Evolutionary conservation across 2,113 vertebrate species (phyloP), one percentile per base, ranked within the genome.

Genomic region (Coregonus clupeaformis): DNA sequence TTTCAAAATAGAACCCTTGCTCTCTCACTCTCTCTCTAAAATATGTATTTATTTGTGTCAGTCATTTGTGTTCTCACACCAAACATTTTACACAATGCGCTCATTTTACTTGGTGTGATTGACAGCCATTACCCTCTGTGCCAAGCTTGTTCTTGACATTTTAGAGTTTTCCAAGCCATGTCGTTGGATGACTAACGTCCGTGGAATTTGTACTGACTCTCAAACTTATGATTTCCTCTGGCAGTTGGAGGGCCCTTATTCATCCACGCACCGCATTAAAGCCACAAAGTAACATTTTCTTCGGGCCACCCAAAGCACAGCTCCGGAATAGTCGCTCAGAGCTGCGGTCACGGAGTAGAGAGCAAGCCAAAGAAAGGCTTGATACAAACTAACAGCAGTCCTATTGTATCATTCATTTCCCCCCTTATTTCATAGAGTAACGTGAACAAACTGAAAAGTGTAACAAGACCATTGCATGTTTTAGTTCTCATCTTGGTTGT

Each of bases 201-300:
- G 59, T 73, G 57, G 74, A 81, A 82, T 78, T 83, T 77, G 29
- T 67, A 73, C 82, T 79, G 81, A 79, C 76, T 85, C 74, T 57
- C 47, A 22, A 30, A 71, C 49, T 70, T 76, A 64, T 73, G 68
- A 77, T 86, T 82, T 83, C 64, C 71, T 65, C 65, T 82, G 82
- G 78, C 82, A 78, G 69, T 74, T 82, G 82, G 72, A 80, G 77
- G 52, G 72, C 64, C 52, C 62, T 57, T 71, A 72, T 77, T 80
- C 75, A 36, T 76, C 73, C 55, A 27, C 59, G 42, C 70, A 27
- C 60, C 47, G 59, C 69, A 73, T 75, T 76, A 60, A n/a, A 60
- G 16, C 57, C 57, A 9, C 57, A 60, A 1, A 60, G 57, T 24
- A 16, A 60, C 57, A 11, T 60, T 22, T 52, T 75, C 81, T 82